Base-by-base conservation (phyloP, 53 echinoderm and acorn worm species). In the Echinarachnius parma region DNA sequence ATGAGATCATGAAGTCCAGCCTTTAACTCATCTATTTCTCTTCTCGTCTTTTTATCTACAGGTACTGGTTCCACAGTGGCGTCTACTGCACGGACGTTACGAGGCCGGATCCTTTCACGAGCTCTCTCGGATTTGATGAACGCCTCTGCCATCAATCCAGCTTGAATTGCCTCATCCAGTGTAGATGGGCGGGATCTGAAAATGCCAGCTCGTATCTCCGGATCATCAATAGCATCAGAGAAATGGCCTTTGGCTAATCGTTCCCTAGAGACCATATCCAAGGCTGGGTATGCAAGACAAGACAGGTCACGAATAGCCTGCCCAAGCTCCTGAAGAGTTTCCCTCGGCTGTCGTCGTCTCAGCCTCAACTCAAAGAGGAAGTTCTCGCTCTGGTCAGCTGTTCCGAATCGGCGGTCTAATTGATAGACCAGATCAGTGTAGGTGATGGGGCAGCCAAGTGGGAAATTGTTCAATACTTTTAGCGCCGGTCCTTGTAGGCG, bases 1-100 rank as follows among this genome's bases (percentile, higher is more conserved):
- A 1, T 67, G 10, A 50, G 15, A 28, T 67, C 31, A 1, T 50
- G 23, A 4, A 50, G 21, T 14, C 28, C 47, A 4, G 46, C 13
- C 68, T 67, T 50, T 33, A 67, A 50, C 19, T 67, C 68, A 19
- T 67, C 49, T 31, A 67, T 50, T 18, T 67, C 68, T 50, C 31
- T 67, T 22, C 18, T 67, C 14, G 9, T 21, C 34, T 18, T 67
- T 50, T 50, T 50, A 33, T 67, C 68, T 33, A 18, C 34, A 67
- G 68, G 68, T 67, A 11, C 3, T 5, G 66, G 19, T 2, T 64
- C 44, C 0, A 31, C 5, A n/a, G 0, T 33, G 19, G 11, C 19
- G n/a, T 32, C 68, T 2, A 67, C 68, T 50, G 68, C 68, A 5
- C 68, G 50, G 5, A 67, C 68, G 4, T 67, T 48, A 52, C 68